A percentile compares a stretch with the other conserved stretches of the same genome.
Evolutionary conservation across 2,797 vertebrate species (phyloP).

Genomic region (Trichosurus vulpecula): DNA sequence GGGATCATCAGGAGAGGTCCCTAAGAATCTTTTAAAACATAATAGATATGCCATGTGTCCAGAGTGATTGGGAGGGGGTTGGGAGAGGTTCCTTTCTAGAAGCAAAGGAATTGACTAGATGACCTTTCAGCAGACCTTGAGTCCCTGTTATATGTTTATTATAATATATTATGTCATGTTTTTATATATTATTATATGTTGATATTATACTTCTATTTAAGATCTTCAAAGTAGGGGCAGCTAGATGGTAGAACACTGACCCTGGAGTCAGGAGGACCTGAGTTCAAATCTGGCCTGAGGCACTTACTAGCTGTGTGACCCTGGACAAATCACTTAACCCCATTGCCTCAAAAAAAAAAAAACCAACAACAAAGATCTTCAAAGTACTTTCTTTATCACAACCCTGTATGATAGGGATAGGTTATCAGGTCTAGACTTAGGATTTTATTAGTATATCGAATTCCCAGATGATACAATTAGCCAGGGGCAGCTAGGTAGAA

Average conservation of each 20-base stretch:
- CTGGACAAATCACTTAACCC: neutral
- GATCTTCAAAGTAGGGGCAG: neutral
- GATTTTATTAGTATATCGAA: neutral
- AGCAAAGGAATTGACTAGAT: neutral
- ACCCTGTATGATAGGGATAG: neutral
- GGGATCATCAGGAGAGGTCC: neutral
- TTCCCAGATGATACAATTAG: neutral
- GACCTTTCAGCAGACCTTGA: neutral
- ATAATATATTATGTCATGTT: neutral
- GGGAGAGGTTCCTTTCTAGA: neutral
- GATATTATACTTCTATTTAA: neutral
- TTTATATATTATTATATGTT: neutral
- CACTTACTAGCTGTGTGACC: neutral
- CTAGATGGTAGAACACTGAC: neutral
- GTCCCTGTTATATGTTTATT: neutral
- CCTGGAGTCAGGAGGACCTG: neutral
- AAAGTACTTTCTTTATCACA: neutral
- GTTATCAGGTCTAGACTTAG: neutral
- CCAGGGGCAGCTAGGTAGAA: neutral
- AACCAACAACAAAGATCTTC: neutral
- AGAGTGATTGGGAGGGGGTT: neutral
- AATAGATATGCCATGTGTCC: slow-evolving; percentile 1
- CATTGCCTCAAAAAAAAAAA: neutral
- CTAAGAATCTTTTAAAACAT: slow-evolving; percentile 31
- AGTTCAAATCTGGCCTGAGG: neutral